Base-by-base conservation (phyloP, 2,797 vertebrate genomes). In the Rhabdophis nuchalis region DNA sequence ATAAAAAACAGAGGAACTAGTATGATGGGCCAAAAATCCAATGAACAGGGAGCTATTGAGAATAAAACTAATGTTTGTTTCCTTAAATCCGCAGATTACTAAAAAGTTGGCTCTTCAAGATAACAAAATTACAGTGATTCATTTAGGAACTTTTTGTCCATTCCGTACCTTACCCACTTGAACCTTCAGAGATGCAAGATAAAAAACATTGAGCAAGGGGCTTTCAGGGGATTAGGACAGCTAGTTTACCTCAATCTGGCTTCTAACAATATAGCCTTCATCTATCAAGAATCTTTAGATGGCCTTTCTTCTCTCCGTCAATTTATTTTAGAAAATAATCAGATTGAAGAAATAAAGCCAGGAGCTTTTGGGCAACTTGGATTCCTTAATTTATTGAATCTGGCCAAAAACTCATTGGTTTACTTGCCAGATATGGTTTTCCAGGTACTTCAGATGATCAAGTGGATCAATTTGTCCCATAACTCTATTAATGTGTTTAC, bases 341-440 rank as follows among this genome's bases (percentile, higher is more conserved):
- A 94, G 1, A 97, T 99, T 53, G 98, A 99, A 90, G 99, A 99
- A 97, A 99, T 99, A 94, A 98, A 98, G 95, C 98, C 97, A 0
- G 99, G 99, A 9, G 98, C 98, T 13, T 99, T 99, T 92, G 96
- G 98, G 61, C 98, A 98, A 14, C 97, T 99, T 85, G 98, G 98
- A 0, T 98, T 98, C 88, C 98, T 99, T 92, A 98, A 97, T 93
- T 96, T 98, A 56, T 98, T 99, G 0, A 98, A 98, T 58, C 96
- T 99, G 58, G 98, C 98, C 12, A 97, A 98, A 52, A 99, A 99
- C 88, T 98, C 97, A 89, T 97, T 99, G 88, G 98, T 99, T 92
- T 99, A 99, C 95, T 97, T 99, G 93, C 99, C 99, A 0, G 98
- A 99, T 97, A 97, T 99, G 98, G 98, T 98, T 72, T 99, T 99